Percentiles rank a stretch among this genome's conserved stretches.
These are phyloP conservation scores for Syndactyla subalaris DNA, from an alignment of 2,797 vertebrate species.

Conservation along the genomic window DNA sequence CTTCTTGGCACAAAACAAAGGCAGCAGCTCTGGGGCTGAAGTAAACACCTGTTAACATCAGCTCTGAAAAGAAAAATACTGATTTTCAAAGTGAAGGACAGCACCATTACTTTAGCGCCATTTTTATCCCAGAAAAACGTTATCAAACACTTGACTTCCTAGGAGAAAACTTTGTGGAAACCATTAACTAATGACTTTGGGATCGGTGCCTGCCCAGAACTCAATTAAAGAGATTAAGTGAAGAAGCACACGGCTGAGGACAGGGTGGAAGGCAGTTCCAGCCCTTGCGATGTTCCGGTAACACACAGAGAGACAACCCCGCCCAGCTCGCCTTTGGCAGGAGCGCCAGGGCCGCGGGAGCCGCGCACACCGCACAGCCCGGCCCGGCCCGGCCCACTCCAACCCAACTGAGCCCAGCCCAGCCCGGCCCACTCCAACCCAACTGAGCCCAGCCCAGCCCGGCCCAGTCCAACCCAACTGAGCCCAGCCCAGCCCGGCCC, in stretches of 20 bases:
- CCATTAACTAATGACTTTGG: not conserved
- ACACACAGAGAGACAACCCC: fast-evolving
- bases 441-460: too few species aligned
- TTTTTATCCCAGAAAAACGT: not conserved
- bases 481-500: too few species aligned
- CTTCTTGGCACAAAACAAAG: not conserved
- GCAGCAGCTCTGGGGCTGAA: not conserved
- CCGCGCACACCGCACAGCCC: not conserved
- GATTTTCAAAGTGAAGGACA: not conserved
- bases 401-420: too few species aligned
- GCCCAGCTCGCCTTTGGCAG: fast-evolving
- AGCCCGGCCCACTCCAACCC: too few species aligned
- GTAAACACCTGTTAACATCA: not conserved
- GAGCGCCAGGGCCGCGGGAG: fast-evolving
- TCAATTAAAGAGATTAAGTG: not conserved
- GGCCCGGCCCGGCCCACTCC: too few species aligned
- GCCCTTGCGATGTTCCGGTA: fast-evolving
- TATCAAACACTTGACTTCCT: not conserved
- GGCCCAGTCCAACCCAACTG: too few species aligned
- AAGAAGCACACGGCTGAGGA: not conserved
- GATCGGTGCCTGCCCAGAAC: not conserved
- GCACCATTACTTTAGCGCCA: too few species aligned
- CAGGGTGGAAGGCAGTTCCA: fast-evolving
- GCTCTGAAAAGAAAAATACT: not conserved
- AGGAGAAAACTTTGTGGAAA: not conserved